These are phyloP conservation scores for Polydesmus complanatus DNA, from an alignment of 2,888 invertebrate genomes.

Conservation along the genomic window DNA sequence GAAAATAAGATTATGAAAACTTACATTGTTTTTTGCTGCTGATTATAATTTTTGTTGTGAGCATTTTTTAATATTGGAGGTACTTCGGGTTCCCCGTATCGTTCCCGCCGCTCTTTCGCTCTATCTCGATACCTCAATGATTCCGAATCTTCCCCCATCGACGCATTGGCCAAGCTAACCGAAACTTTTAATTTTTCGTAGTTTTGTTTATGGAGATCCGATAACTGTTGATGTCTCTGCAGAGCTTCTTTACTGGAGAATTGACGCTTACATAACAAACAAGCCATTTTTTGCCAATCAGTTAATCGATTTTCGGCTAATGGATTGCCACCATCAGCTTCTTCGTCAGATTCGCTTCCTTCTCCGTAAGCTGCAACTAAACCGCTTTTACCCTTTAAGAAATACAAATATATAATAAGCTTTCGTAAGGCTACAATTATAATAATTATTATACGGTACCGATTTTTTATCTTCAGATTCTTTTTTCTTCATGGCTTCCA, in stretches of 20 bases:
- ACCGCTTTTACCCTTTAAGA: constrained; percentile 23
- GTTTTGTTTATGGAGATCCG: constrained; percentile 87
- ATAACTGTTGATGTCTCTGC: constrained; percentile 74
- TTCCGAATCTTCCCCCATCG: constrained; percentile 31
- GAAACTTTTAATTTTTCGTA: constrained; percentile 37
- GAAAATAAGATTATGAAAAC: background rate
- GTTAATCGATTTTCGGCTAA: constrained; percentile 37
- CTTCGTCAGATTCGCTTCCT: constrained; percentile 45
- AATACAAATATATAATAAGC: constrained; percentile 6
- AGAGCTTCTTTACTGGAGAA: constrained; percentile 81
- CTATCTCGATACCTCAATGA: constrained; percentile 64
- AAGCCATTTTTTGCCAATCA: constrained; percentile 78
- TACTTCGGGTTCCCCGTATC: constrained; percentile 78
- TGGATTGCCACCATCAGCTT: constrained; percentile 45
- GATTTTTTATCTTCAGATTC: constrained; percentile 26
- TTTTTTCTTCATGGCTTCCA: constrained; percentile 21
- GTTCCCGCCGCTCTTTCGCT: constrained; percentile 85
- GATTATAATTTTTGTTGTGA: constrained; percentile 36
- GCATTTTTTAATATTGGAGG: constrained; percentile 57
- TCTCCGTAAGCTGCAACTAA: constrained; percentile 66
- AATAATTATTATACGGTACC: background rate
- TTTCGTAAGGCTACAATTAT: constrained; percentile 12
- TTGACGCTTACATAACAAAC: constrained; percentile 86
- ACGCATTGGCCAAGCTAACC: constrained; percentile 31
- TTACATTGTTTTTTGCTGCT: constrained; percentile 18